Base-by-base conservation (phyloP, 2,113 vertebrate species). In the Passerina amoena region DNA sequence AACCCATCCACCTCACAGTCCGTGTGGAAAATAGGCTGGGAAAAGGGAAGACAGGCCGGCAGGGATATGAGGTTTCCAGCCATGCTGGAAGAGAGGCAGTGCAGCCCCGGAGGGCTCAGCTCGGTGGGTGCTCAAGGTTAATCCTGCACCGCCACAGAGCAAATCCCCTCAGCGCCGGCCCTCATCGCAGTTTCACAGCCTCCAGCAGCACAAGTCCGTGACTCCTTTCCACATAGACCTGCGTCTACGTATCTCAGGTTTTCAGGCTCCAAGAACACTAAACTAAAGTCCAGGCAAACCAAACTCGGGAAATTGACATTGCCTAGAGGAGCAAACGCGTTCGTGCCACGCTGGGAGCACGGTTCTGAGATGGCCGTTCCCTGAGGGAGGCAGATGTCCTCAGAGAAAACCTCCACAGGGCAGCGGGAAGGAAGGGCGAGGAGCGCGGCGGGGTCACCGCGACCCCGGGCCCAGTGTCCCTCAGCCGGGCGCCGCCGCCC, bases 121-220 rank as follows among this genome's bases (percentile, higher is more conserved):
- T 11, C 61, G 3, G 16, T 2, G 27, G 15, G 24, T 1, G 73
- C 8, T 48, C 15, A 21, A 27, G 27, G 19, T 77, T 25, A 28
- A 18, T 13, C 4, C 38, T 5, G 22, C 38, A 5, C 12, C 2
- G 1, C 12, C 27, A 8, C 27, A 16, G 45, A 7, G 12, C 40
- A 33, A 30, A 17, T 5, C 31, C 42, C 45, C 42, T 45, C 53
- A 5, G 22, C 5, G 3, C 13, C 3, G 16, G 21, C 6, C 37
- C 50, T 21, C 45, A 5, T 2, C 30, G 10, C 18, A 28, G 8
- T 1, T 21, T 6, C 69, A n/a, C 68, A 33, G 35, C 6, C 24
- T 5, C 27, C 12, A 0, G 0, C 3, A 10, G 6, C 8, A 4
- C 20, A 54, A 27, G 4, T 8, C 54, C 2, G 0, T 6, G 21